Percentiles rank a stretch among this genome's conserved stretches.
These are phyloP conservation scores for Yponomeuta evonymella DNA, from an alignment of 2,888 invertebrate genomes.

Conservation along the genomic window DNA sequence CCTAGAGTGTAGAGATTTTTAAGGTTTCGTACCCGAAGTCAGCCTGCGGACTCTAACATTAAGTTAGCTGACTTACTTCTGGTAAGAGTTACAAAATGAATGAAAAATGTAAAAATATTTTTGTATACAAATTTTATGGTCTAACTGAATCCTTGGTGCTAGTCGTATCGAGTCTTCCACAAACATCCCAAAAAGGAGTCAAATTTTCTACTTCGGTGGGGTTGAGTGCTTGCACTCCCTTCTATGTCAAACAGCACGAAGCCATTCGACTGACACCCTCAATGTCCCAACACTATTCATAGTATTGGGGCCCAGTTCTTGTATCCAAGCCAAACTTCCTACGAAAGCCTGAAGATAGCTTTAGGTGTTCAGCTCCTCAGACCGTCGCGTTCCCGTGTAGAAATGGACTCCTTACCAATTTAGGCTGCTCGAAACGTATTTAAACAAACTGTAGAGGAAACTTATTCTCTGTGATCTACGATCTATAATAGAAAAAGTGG, in stretches of 20 bases:
- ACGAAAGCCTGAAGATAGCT: neutral
- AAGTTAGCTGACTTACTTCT: too few species aligned
- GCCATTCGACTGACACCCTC: constrained; percentile 45
- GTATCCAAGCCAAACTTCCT: constrained; percentile 44
- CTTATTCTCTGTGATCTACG: constrained; percentile 47
- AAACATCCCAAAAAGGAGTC: constrained; percentile 45
- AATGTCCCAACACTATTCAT: constrained; percentile 29
- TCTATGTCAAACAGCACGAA: constrained; percentile 46
- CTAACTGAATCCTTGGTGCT: too few species aligned
- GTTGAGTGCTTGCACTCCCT: constrained; percentile 62
- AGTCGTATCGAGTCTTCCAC: too few species aligned
- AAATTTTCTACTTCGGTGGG: constrained; percentile 64
- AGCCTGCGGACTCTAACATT: too few species aligned
- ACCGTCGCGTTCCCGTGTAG: constrained; percentile 48
- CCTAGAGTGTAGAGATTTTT: too few species aligned
- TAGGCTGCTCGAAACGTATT: constrained; percentile 23
- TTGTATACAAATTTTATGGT: too few species aligned
- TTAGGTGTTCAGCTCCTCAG: neutral
- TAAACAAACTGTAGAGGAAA: constrained; percentile 35
- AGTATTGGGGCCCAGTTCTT: constrained; percentile 35
- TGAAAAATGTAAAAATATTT: too few species aligned
- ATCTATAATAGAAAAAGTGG: constrained; percentile 41
- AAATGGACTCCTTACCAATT: constrained; percentile 53
- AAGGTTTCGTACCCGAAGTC: too few species aligned
- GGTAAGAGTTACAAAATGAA: too few species aligned